Base-by-base conservation (phyloP, 2,888 invertebrate species). In the Cyrtodaria siliqua region DNA sequence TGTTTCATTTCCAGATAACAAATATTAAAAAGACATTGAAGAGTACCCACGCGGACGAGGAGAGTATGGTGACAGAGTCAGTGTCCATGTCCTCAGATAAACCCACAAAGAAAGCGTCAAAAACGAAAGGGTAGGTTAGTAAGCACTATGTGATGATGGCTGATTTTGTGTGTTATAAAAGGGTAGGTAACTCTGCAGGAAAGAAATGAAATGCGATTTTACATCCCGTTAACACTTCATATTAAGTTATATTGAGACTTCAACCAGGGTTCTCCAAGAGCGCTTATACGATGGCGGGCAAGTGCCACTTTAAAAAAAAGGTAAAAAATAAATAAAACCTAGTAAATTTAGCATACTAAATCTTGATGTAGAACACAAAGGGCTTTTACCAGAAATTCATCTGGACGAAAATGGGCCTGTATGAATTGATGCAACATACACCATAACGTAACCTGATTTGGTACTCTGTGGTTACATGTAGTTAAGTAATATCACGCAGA, bases 21-120 rank as follows among this genome's bases (percentile, higher is more conserved):
- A 96, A 96, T 92, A 96, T 98, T 87, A 98, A 97, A 94, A 98
- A 97, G 93, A 96, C 96, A 0, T 93, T 98, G 42, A 97, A 97
- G 92, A 88, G 87, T 40, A 95, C 96, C 26, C 97, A 93, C 75
- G 92, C 95, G 86, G 95, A 95, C n/a, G 97, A 97, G 85, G 97
- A 98, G 90, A 95, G 96, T 18, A 96, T 97, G 92, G 95, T 96
- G 23, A 95, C 96, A 4, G 97, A 96, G 64, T 95, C 95, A 77
- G 94, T 96, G 66, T 80, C 90, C 4, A 94, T 95, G 16, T 81
- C 84, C n/a, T 93, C 94, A n/a, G 93, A 95, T 87, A 93, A 95
- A 93, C 92, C 93, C 14, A 93, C 93, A 82, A 95, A 95, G 89
- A 94, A 94, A 87, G 91, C 91, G 89, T 94, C 94, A 92, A 96